phyloP scores from a whole-genome alignment of 2,888 invertebrate species.

The Capitulum mitella region DNA sequence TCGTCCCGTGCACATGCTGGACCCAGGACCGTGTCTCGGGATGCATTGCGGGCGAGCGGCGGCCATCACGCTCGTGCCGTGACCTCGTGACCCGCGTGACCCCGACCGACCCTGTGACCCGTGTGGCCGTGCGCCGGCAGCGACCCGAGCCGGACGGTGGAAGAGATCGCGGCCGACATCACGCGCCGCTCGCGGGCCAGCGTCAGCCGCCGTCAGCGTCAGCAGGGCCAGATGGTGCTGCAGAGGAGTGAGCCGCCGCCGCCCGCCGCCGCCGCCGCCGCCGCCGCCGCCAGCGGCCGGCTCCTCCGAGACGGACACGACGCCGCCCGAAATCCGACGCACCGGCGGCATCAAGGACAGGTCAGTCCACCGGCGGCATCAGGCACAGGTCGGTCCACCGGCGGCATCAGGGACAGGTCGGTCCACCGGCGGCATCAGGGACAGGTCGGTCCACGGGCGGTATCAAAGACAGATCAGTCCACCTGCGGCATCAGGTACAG shows the following conservation, averaged over 20 bases:
- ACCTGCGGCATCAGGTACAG: too few relatives aligned
- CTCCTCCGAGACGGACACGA: conserved; percentile 24
- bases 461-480: not conserved
- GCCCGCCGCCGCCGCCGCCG: conserved; percentile 30
- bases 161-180: conserved; percentile 8
- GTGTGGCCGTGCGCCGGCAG: too few relatives aligned
- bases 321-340: conserved; percentile 1
- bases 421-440: not conserved
- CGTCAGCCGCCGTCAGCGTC: not conserved
- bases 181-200: not conserved
- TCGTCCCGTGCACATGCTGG: too few relatives aligned
- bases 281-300: too few relatives aligned
- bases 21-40: too few relatives aligned
- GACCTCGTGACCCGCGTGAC: too few relatives aligned
- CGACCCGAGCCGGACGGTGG: not conserved
- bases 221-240: conserved; percentile 37
- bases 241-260: conserved; percentile 38
- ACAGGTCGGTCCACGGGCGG: too few relatives aligned
- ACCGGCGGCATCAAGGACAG: conserved; percentile 16
- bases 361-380: not conserved
- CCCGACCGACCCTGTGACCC: too few relatives aligned
- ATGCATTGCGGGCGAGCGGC: too few relatives aligned
- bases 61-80: too few relatives aligned
- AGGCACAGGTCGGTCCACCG: too few relatives aligned
- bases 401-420: not conserved